Conservation (phyloP, 2,888 invertebrate species). For the Cactoblastis cactorum region DNA sequence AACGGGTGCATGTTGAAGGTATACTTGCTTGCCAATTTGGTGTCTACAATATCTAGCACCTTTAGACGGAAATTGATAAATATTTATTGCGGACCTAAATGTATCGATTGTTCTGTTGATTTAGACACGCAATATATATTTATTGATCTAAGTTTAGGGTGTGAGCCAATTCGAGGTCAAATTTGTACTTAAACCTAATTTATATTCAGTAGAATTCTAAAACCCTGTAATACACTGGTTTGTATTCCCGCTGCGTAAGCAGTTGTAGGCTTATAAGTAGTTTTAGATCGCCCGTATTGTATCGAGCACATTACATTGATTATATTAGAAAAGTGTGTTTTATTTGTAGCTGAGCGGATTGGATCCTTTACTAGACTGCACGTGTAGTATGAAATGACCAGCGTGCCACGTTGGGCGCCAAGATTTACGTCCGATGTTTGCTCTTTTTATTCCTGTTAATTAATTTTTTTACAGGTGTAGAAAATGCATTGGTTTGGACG, state of each 20-base stretch:
- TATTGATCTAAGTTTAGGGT: not conserved
- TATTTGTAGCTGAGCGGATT: constrained; percentile 46
- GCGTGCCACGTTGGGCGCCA: constrained; percentile 2
- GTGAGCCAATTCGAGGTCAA: not conserved
- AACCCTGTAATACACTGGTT: constrained; percentile 54
- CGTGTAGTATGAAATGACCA: constrained; percentile 5
- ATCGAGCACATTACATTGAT: constrained; percentile 76
- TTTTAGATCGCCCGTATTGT: constrained; percentile 68
- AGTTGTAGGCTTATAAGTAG: constrained; percentile 46
- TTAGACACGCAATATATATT: not conserved
- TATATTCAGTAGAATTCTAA: constrained; percentile 36
- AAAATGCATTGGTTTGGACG: not conserved
- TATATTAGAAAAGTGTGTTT: constrained; percentile 75
- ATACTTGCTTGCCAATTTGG: not conserved
- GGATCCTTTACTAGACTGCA: constrained; percentile 10
- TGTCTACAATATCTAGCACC: constrained; percentile 7
- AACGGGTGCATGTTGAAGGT: constrained; percentile 3
- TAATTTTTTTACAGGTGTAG: not conserved
- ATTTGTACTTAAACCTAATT: constrained; percentile 63
- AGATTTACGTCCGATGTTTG: not conserved
- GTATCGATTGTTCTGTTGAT: not conserved
- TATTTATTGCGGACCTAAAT: not conserved
- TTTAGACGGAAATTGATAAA: not conserved
- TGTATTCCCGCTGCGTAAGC: constrained; percentile 44
- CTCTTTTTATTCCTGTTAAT: not conserved